phyloP scores from a whole-genome alignment of 2,113 vertebrate genomes.

The Coregonus clupeaformis region DNA sequence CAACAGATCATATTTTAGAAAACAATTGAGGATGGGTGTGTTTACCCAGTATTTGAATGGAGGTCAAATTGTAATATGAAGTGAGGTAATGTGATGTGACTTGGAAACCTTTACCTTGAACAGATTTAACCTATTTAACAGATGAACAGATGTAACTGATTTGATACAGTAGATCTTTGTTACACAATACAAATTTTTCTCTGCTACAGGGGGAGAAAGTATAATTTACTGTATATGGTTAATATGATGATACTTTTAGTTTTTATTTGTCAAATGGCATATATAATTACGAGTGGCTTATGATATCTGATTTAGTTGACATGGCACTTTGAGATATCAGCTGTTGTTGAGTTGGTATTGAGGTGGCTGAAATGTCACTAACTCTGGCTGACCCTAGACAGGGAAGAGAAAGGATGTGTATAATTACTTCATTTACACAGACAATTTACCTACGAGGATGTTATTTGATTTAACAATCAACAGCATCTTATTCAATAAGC shows the following conservation, averaged over 20 bases:
- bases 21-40: neutral
- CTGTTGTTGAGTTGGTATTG: conserved; percentile 1
- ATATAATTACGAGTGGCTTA: neutral
- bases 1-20: neutral
- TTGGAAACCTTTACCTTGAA: neutral
- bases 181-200: neutral
- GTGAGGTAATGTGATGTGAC: neutral
- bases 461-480: neutral
- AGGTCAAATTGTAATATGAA: neutral
- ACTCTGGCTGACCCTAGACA: neutral
- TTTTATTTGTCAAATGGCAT: neutral
- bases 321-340: neutral
- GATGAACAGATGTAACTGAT: neutral
- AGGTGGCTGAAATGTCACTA: neutral
- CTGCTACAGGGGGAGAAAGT: neutral
- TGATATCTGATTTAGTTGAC: neutral
- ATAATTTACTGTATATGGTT: neutral
- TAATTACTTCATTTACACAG: neutral
- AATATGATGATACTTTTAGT: neutral
- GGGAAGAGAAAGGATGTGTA: neutral
- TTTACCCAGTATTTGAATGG: neutral
- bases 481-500: neutral
- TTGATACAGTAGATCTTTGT: neutral
- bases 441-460: neutral
- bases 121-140: neutral